Percentiles rank a stretch among this genome's conserved stretches.
Evolutionary conservation across 1,140 invertebrate genomes (phyloP).

Genomic region (Aethina tumida): DNA sequence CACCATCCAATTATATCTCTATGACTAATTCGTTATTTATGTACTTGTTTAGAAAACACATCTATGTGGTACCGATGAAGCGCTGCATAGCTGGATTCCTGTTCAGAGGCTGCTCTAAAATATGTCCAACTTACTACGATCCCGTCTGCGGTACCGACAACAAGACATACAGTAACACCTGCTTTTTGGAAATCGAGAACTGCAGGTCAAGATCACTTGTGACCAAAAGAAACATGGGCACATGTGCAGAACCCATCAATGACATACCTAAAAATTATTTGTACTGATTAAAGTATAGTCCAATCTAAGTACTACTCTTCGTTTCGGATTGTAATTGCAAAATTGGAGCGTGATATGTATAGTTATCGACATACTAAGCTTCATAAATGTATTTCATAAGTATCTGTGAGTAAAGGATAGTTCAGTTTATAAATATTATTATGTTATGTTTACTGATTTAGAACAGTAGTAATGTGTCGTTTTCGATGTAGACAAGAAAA

Average conservation of each 20-base stretch:
- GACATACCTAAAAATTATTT: conserved; percentile 58
- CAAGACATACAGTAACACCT: conserved; percentile 85
- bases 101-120: conserved; percentile 74
- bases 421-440: too few species aligned
- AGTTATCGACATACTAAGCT: too few species aligned
- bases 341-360: too few species aligned
- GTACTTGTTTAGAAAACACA: conserved; percentile 59
- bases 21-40: background rate
- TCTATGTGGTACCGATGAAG: conserved; percentile 78
- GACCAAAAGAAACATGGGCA: conserved; percentile 52
- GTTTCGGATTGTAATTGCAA: too few species aligned
- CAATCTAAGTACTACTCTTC: too few species aligned
- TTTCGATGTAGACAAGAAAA: too few species aligned
- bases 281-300: too few species aligned
- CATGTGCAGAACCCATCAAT: conserved; percentile 57
- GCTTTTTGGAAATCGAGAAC: conserved; percentile 84
- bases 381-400: too few species aligned
- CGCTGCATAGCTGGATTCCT: conserved; percentile 72
- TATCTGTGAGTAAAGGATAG: too few species aligned
- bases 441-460: too few species aligned
- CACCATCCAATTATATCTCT: background rate
- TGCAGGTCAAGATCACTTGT: conserved; percentile 66
- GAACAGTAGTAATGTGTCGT: too few species aligned
- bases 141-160: conserved; percentile 83
- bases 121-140: conserved; percentile 76